Evolutionary conservation across 30 jellyfish, hydroid and myxozoan genomes (phyloP).

Genomic region (Aurelia aurita complex sp. Pacific): DNA sequence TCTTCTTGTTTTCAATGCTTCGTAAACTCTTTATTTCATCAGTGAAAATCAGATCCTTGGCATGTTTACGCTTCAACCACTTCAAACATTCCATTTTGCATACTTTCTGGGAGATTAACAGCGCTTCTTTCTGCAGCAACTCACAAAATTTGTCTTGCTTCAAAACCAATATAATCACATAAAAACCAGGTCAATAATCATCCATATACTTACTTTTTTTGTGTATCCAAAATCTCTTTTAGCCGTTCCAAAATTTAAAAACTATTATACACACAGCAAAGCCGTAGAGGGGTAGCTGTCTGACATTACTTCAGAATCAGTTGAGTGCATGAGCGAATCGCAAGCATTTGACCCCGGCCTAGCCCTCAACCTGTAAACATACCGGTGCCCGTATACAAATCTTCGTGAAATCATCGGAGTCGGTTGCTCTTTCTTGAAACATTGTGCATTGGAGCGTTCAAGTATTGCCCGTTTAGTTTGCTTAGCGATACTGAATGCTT

Average conservation of each 20-base stretch:
- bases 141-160: too few species aligned
- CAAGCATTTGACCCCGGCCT: constrained; percentile 73
- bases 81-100: not conserved
- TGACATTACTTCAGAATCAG: constrained; percentile 56
- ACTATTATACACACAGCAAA: constrained; percentile 25
- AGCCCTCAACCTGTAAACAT: constrained; percentile 55
- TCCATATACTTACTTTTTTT: constrained; percentile 30
- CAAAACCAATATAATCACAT: not conserved
- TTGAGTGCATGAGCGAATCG: constrained; percentile 70
- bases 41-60: too few species aligned
- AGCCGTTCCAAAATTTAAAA: constrained; percentile 42
- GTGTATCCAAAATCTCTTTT: constrained; percentile 5
- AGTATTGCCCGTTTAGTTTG: constrained; percentile 12
- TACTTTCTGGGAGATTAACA: not conserved
- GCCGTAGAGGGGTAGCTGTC: constrained; percentile 52
- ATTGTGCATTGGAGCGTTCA: constrained; percentile 46
- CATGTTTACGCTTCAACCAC: too few species aligned
- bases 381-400: constrained; percentile 42
- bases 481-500: constrained; percentile 19
- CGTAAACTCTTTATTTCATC: constrained; percentile 1
- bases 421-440: constrained; percentile 23
- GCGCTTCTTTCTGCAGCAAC: too few species aligned
- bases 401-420: constrained; percentile 52
- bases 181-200: not conserved
- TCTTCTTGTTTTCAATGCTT: not conserved